Conservation (phyloP, 2,888 invertebrate species). For the Sceliomorpha sp. region DNA sequence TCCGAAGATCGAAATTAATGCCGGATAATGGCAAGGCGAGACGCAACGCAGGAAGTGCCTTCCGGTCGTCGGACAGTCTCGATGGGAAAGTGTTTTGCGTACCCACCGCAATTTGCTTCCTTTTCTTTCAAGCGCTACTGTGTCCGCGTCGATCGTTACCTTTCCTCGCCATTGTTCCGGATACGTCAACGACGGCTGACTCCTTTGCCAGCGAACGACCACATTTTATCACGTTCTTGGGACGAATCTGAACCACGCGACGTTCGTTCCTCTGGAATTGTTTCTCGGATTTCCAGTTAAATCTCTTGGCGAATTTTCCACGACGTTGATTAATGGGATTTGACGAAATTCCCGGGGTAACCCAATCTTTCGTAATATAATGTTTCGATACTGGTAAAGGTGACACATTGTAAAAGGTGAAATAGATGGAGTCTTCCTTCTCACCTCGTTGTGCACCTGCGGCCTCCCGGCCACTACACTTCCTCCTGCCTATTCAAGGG, state of each 20-base stretch:
- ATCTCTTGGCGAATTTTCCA: too few relatives aligned
- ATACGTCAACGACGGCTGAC: too few relatives aligned
- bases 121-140: constrained; percentile 43
- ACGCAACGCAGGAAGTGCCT: constrained; percentile 48
- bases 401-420: constrained; percentile 24
- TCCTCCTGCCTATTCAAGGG: constrained; percentile 55
- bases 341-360: too few relatives aligned
- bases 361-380: too few relatives aligned
- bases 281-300: too few relatives aligned
- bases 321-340: too few relatives aligned
- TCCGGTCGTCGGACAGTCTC: constrained; percentile 48
- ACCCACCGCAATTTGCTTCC: constrained; percentile 52
- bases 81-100: constrained; percentile 46
- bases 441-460: constrained; percentile 54
- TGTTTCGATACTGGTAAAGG: constrained; percentile 39
- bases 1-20: constrained; percentile 54
- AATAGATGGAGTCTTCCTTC: constrained; percentile 50
- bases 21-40: constrained; percentile 42
- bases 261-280: constrained; percentile 31
- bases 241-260: constrained; percentile 35
- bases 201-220: too few relatives aligned
- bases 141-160: constrained; percentile 26
- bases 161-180: too few relatives aligned
- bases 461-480: constrained; percentile 50
- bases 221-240: constrained; percentile 29